Evolutionary conservation across 2,797 vertebrate species (phyloP), one percentile per base, ranked within the genome.

Genomic region (Acrocephalus scirpaceus): DNA sequence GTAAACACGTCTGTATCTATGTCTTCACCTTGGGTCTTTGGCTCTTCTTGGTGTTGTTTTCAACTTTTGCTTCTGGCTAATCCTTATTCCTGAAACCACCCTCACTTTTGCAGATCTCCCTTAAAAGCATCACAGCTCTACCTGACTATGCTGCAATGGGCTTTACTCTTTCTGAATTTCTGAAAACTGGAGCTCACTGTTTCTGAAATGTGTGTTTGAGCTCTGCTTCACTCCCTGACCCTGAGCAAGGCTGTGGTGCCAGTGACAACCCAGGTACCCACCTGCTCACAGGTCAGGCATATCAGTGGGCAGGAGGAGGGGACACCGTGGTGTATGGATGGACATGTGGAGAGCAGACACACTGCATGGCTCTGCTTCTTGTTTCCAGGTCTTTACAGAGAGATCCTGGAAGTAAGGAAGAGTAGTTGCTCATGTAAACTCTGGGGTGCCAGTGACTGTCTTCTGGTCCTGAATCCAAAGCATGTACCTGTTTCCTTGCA

Each of bases 231-330:
- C 11, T 45, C 27, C 9, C 40, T 29, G 40, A 9, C 5, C 27
- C 10, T 61, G 22, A 34, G 36, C 0, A 0, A 32, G 38, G 32
- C 17, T 3, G 1, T 17, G n/a, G 23, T 29, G 22, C 21, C 45
- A 83, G 62, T 2, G 15, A 45, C 23, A 86, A 8, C 25, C 29
- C 22, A 42, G 58, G 66, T 36, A 45, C 15, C 0, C 11, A 11
- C 12, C n/a, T 47, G 19, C 58, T n/a, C 50, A 16, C 23, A 29
- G 29, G 7, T 27, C 32, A 48, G 51, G 11, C 14, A 34, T 19
- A 8, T 13, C 23, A 36, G 61, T 0, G 2, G n/a, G 32, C 16
- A 48, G 40, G 12, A 69, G 13, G 21, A 60, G 16, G 21, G 16
- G 21, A 38, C 15, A 20, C 11, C 6, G 4, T 1, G 5, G 3